These are phyloP conservation scores for Ovibos moschatus DNA, from an alignment of 2,113 vertebrate species.

Conservation along the genomic window DNA sequence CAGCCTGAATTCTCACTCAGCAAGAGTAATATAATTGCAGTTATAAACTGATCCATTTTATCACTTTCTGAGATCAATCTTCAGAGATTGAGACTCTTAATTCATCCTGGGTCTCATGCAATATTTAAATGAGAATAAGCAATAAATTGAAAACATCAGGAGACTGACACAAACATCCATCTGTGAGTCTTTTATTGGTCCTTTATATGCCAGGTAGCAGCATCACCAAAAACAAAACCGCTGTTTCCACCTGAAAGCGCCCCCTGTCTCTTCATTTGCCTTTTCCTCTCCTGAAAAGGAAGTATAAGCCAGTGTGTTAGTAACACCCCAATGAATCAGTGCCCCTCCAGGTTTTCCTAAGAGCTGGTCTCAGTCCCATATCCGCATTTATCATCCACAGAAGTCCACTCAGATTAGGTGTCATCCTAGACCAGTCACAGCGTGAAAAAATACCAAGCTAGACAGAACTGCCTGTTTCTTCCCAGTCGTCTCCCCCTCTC, in stretches of 20 bases:
- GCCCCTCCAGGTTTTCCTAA: no score
- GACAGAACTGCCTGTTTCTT: not conserved
- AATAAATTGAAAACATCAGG: not conserved
- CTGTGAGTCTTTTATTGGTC: not conserved
- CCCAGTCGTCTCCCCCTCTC: not conserved
- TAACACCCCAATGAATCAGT: not conserved
- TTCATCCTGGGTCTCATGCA: not conserved
- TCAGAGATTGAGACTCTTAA: not conserved
- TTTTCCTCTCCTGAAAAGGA: conserved; percentile 47
- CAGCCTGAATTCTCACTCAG: not conserved
- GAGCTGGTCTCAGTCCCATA: conserved; percentile 91
- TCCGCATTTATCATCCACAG: conserved; percentile 91
- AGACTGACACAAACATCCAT: not conserved
- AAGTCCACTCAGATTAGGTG: conserved; percentile 75
- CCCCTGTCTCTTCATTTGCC: not conserved
- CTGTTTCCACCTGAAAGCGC: not conserved
- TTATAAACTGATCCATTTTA: not conserved
- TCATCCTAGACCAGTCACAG: conserved; percentile 86
- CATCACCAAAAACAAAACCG: not conserved
- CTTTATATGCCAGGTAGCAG: not conserved
- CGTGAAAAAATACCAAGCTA: not conserved
- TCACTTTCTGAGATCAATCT: not conserved
- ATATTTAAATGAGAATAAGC: not conserved
- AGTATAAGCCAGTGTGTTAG: not conserved
- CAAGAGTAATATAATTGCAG: not conserved